A percentile compares a stretch with the other conserved stretches of the same genome.
Conservation (phyloP, 2,113 vertebrate genomes). For the Apaloderma vittatum region DNA sequence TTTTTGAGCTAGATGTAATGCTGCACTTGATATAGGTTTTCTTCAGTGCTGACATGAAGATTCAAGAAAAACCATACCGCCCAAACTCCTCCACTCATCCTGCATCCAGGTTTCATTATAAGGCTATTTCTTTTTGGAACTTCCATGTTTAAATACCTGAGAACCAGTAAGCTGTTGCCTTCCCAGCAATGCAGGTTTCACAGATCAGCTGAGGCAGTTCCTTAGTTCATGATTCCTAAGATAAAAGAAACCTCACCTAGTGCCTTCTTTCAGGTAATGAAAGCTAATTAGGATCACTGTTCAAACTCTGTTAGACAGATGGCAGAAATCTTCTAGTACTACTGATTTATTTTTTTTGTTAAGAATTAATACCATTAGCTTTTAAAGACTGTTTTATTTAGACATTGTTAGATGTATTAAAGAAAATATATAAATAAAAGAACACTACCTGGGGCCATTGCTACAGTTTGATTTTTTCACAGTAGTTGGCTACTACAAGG, state of each 20-base stretch:
- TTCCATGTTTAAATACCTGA: neutral
- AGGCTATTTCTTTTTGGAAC: neutral
- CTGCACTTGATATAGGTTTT: neutral
- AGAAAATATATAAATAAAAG: neutral
- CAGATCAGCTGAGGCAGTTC: neutral
- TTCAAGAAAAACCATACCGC: neutral
- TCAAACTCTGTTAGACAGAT: neutral
- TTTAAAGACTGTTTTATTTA: constrained; percentile 2
- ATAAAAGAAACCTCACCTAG: neutral
- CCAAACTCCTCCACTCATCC: neutral
- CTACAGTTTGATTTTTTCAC: neutral
- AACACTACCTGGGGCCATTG: neutral
- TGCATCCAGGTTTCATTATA: neutral
- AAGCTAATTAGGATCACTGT: neutral
- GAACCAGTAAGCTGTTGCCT: neutral
- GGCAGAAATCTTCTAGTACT: neutral
- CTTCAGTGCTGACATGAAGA: neutral
- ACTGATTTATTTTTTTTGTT: neutral
- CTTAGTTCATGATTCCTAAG: neutral
- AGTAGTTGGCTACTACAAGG: neutral
- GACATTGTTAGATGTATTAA: neutral
- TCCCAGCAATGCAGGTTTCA: neutral
- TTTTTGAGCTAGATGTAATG: neutral
- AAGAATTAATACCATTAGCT: neutral
- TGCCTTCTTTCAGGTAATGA: neutral